Evolutionary conservation across 2,888 invertebrate genomes (phyloP).

Genomic region (Cheilosia urbana): DNA sequence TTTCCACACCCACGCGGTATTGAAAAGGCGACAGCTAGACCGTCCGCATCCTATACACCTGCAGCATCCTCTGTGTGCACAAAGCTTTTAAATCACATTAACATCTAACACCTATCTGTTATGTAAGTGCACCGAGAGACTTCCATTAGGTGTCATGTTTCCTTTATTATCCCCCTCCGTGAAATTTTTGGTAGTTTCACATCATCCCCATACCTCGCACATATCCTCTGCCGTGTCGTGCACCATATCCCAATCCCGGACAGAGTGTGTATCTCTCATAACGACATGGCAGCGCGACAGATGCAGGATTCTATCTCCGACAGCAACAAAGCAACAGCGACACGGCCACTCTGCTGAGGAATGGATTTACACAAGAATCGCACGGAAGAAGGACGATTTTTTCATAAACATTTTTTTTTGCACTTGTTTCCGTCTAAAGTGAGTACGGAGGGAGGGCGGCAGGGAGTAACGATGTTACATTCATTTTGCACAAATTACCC

Average conservation of each 20-base stretch:
- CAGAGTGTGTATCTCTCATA: conserved; percentile 34
- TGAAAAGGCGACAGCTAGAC: conserved; percentile 1
- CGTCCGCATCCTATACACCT: conserved; percentile 38
- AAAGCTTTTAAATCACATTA: conserved; percentile 75
- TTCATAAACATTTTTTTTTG: background rate
- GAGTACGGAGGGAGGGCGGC: background rate
- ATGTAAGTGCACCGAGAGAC: conserved; percentile 69
- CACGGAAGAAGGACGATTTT: conserved; percentile 38
- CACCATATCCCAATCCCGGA: background rate
- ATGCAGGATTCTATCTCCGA: conserved; percentile 50
- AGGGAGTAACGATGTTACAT: conserved; percentile 29
- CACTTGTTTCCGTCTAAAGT: background rate
- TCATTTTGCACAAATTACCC: conserved; percentile 61
- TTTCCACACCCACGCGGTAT: conserved; percentile 7
- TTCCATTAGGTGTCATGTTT: conserved; percentile 74
- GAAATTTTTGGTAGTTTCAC: conserved; percentile 68
- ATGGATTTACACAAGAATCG: conserved; percentile 49
- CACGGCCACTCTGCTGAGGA: background rate
- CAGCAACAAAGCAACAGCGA: conserved; percentile 15
- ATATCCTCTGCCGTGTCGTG: background rate
- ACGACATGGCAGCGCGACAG: conserved; percentile 46
- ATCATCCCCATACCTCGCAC: conserved; percentile 17
- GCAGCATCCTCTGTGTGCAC: conserved; percentile 50
- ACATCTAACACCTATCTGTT: conserved; percentile 72
- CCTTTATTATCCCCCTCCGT: conserved; percentile 68